phyloP scores from a whole-genome alignment of 2,113 vertebrate species.

The Indicator indicator region DNA sequence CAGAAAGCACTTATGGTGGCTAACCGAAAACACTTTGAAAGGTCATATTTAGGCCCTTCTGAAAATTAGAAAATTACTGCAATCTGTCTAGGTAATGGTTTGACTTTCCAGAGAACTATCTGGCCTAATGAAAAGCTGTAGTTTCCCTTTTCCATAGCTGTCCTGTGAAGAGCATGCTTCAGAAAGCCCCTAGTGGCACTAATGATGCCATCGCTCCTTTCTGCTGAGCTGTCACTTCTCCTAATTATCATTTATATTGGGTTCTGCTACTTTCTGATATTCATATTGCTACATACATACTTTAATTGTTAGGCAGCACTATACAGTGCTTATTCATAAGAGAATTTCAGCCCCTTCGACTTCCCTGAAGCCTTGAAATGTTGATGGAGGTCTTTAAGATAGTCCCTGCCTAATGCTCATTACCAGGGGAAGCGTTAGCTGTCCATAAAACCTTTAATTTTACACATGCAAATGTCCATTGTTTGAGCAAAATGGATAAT shows the following conservation, averaged over 20 bases:
- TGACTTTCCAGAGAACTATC: not conserved
- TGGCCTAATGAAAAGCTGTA: not conserved
- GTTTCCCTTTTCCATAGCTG: not conserved
- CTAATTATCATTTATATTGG: conserved; percentile 73
- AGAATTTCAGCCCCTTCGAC: not conserved
- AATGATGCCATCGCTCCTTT: conserved; percentile 65
- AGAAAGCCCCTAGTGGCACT: conserved; percentile 58
- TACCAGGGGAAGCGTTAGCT: conserved; percentile 8
- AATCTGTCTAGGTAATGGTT: not conserved
- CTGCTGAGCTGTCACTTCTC: conserved; percentile 63
- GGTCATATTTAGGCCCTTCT: not conserved
- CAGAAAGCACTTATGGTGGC: not conserved
- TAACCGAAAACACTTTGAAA: not conserved
- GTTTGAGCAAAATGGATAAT: conserved; percentile 41
- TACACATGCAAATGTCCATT: conserved; percentile 16
- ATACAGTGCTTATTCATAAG: conserved; percentile 8
- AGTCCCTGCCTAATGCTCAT: conserved; percentile 9
- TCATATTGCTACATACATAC: conserved; percentile 44
- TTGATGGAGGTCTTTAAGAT: conserved; percentile 43
- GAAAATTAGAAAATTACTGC: not conserved
- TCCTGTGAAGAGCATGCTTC: not conserved
- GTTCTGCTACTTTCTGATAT: conserved; percentile 45
- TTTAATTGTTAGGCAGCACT: conserved; percentile 58
- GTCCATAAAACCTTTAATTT: conserved; percentile 30
- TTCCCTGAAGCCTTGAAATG: conserved; percentile 30